Evolutionary conservation across 2,888 invertebrate genomes (phyloP).

Genomic region (Eupeodes luniger): DNA sequence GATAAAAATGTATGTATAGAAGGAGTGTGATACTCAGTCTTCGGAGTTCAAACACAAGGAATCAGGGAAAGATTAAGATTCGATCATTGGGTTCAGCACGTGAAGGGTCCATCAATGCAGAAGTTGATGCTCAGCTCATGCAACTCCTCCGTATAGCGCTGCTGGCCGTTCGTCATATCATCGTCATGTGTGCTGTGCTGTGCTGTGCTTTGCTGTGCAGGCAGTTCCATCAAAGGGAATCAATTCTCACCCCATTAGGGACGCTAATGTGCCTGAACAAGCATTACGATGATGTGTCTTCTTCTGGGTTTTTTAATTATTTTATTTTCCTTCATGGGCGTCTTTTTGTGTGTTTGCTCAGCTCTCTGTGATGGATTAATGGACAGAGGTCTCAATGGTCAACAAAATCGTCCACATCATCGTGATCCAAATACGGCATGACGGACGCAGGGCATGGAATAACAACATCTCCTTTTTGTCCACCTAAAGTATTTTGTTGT

Average conservation of each 20-base stretch:
- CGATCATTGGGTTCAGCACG: conserved; percentile 46
- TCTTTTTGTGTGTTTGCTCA: too few relatives aligned
- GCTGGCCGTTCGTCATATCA: not conserved
- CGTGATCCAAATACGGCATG: conserved; percentile 13
- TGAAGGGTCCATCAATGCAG: conserved; percentile 15
- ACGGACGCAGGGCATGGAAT: not conserved
- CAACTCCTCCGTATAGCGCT: not conserved
- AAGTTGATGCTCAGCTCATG: conserved; percentile 1
- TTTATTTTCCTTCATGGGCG: conserved; percentile 28
- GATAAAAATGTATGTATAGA: not conserved
- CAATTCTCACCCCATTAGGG: conserved; percentile 74
- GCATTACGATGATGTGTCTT: conserved; percentile 46
- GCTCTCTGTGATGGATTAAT: conserved; percentile 1
- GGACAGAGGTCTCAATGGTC: conserved; percentile 14
- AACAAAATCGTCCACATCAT: not conserved
- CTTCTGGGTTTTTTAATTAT: conserved; percentile 60
- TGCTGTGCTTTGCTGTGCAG: too few relatives aligned
- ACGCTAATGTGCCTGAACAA: conserved; percentile 64
- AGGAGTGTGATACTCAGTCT: not conserved
- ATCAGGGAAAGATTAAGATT: conserved; percentile 26
- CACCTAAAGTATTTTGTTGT: not conserved
- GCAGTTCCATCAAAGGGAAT: conserved; percentile 68
- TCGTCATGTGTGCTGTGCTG: conserved; percentile 12
- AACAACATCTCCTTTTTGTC: not conserved
- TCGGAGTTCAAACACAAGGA: not conserved